Evolutionary conservation across 2,888 invertebrate species (phyloP).

Genomic region (Trachelus troglodyta): DNA sequence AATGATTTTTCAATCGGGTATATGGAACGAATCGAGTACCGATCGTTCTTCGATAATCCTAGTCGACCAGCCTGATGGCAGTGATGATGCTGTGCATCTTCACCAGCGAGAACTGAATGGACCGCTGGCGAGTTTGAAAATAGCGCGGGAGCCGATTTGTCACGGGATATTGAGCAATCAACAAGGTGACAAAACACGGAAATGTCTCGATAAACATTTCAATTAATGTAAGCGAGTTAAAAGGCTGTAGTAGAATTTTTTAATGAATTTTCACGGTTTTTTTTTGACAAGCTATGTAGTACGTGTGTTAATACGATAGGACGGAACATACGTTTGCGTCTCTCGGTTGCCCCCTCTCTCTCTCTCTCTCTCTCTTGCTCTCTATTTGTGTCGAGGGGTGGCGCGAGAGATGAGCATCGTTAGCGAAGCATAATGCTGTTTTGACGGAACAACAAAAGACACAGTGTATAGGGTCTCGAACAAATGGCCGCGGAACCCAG

Average conservation of each 20-base stretch:
- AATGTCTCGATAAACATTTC: not conserved
- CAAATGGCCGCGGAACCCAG: slow-evolving; percentile 59
- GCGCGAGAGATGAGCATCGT: slow-evolving; percentile 45
- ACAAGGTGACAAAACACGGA: not conserved
- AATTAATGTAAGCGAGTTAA: not conserved
- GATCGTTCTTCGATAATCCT: not conserved
- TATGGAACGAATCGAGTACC: not conserved
- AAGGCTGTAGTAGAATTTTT: not conserved
- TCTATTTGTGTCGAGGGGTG: slow-evolving; percentile 21
- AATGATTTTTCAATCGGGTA: not conserved
- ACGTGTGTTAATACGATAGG: not conserved
- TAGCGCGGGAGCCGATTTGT: not conserved
- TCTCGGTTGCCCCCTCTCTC: not conserved
- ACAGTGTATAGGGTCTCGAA: slow-evolving; percentile 45
- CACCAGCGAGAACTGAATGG: not conserved
- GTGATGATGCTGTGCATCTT: not conserved
- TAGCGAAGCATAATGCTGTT: slow-evolving; percentile 59
- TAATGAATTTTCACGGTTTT: not conserved
- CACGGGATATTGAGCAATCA: not conserved
- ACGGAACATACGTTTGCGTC: not conserved
- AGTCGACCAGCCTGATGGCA: not conserved
- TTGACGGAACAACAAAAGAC: slow-evolving; percentile 59
- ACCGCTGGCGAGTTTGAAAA: not conserved
- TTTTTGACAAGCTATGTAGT: not conserved
- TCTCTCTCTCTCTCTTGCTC: not conserved